A percentile compares a stretch with the other conserved stretches of the same genome.
phyloP scores from a whole-genome alignment of 1,140 invertebrate genomes.

The Chironomus tepperi region DNA sequence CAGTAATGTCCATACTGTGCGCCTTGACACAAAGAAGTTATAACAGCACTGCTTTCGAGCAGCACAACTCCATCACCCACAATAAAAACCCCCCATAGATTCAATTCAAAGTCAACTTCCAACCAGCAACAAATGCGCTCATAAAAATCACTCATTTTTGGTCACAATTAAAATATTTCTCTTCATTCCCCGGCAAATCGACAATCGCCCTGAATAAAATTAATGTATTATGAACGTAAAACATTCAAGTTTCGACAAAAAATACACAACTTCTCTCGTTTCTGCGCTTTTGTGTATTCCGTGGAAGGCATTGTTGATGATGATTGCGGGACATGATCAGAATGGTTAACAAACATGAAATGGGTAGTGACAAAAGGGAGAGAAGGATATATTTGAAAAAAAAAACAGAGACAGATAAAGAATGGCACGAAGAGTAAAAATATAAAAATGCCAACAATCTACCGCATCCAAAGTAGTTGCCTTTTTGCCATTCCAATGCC shows the following conservation, averaged over 20 bases:
- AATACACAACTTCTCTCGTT: not conserved
- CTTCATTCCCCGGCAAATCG: not conserved
- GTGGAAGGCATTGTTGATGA: slow-evolving; percentile 21
- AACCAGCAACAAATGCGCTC: no score
- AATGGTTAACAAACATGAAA: slow-evolving; percentile 15
- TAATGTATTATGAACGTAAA: slow-evolving; percentile 4
- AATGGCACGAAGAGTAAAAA: not conserved
- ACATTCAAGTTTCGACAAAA: not conserved
- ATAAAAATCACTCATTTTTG: no score
- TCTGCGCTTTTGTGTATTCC: not conserved
- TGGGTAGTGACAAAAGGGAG: not conserved
- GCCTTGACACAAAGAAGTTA: no score
- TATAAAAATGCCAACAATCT: slow-evolving; percentile 4
- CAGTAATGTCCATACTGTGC: no score
- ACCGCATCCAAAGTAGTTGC: slow-evolving; percentile 9
- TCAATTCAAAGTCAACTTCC: no score
- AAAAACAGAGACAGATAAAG: not conserved
- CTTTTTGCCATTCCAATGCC: slow-evolving; percentile 5
- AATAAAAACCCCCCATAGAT: no score
- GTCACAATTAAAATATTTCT: not conserved
- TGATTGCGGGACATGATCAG: slow-evolving; percentile 23
- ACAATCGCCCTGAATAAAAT: not conserved
- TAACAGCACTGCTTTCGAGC: no score
- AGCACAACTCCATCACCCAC: no score
- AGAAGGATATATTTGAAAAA: no score